Conservation (phyloP, 2,888 invertebrate species). For the Tiliacea citrago region DNA sequence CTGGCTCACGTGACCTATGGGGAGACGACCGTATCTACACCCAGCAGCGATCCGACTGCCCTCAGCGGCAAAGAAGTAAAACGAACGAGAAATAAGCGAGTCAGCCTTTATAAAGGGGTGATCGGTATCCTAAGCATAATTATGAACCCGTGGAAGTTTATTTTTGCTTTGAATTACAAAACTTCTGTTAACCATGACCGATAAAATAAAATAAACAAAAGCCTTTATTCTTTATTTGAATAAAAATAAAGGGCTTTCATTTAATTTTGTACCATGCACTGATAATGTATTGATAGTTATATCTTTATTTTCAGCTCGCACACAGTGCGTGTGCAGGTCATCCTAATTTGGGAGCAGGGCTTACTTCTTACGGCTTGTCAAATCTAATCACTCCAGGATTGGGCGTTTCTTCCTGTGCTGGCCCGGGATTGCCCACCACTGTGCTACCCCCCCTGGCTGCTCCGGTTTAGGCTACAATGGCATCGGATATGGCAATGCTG, state of each 20-base stretch:
- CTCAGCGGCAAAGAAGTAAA: no score
- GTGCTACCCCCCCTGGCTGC: neutral
- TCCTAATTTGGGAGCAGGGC: conserved; percentile 1
- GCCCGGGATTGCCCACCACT: neutral
- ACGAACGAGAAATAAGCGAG: no score
- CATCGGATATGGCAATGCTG: conserved; percentile 18
- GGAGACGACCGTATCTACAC: no score
- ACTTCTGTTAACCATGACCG: neutral
- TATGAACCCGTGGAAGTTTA: no score
- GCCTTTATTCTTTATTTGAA: no score
- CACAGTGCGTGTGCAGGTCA: conserved; percentile 29
- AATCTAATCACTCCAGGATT: neutral
- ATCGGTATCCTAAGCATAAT: no score
- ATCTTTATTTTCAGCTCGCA: conserved; percentile 35
- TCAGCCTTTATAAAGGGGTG: no score
- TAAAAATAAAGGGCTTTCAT: no score
- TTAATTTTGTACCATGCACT: neutral
- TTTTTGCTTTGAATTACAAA: neutral
- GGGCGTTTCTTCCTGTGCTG: conserved; percentile 3
- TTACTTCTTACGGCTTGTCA: conserved; percentile 24
- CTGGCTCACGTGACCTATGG: no score
- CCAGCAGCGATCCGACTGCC: no score
- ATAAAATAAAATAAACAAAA: no score
- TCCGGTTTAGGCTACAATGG: conserved; percentile 14
- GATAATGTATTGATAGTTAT: neutral